A percentile compares a stretch with the other conserved stretches of the same genome.
These are phyloP conservation scores for Macroteleia sp. DNA, from an alignment of 2,888 invertebrate species.

Conservation along the genomic window DNA sequence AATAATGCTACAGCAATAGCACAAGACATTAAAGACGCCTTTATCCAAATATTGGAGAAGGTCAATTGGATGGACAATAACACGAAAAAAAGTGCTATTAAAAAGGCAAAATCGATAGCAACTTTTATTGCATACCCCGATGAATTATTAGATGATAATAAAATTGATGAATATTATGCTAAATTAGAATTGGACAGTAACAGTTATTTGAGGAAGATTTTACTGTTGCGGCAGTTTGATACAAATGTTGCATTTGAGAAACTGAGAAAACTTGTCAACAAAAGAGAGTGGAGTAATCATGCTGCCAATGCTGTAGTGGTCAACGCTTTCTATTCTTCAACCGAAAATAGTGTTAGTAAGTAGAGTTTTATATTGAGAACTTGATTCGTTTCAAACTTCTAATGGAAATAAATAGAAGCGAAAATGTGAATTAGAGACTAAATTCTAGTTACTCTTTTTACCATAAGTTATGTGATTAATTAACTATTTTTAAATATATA, in stretches of 20 bases:
- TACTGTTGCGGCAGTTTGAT: constrained; percentile 85
- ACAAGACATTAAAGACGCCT: constrained; percentile 91
- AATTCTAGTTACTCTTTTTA: too few species aligned
- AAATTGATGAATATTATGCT: constrained; percentile 91
- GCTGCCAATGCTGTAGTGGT: constrained; percentile 85
- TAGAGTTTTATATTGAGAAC: too few species aligned
- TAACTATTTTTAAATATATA: too few species aligned
- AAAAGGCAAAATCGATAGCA: constrained; percentile 92
- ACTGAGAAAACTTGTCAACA: constrained; percentile 85
- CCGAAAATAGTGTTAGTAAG: too few species aligned
- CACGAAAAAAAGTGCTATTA: constrained; percentile 90
- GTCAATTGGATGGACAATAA: constrained; percentile 96
- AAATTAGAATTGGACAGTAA: constrained; percentile 84
- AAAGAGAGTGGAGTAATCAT: constrained; percentile 85
- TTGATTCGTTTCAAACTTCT: too few species aligned
- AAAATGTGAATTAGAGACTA: too few species aligned
- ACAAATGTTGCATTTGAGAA: constrained; percentile 85
- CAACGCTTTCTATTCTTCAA: too few species aligned
- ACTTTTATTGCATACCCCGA: constrained; percentile 97
- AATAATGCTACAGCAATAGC: constrained; percentile 95
- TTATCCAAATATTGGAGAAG: constrained; percentile 90
- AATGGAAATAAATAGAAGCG: too few species aligned
- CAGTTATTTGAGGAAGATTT: constrained; percentile 84
- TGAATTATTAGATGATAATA: constrained; percentile 92
- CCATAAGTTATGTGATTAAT: too few species aligned